A percentile compares a stretch with the other conserved stretches of the same genome.
phyloP scores from a whole-genome alignment of 2,888 invertebrate genomes.

The Aphodius granarius region DNA sequence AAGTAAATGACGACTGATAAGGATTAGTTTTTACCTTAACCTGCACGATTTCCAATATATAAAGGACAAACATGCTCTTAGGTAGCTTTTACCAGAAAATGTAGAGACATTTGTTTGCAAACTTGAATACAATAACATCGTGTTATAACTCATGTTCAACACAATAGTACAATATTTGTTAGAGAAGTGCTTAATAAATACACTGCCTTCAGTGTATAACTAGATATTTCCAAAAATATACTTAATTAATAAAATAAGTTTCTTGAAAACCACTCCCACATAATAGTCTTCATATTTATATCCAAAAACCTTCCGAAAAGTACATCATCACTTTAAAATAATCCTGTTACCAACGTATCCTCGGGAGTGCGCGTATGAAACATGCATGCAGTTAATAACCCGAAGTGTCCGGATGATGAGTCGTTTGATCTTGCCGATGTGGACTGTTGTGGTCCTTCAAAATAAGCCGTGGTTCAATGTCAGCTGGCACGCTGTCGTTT shows the following conservation, averaged over 20 bases:
- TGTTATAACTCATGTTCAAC: no score
- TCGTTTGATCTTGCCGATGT: constrained; percentile 3
- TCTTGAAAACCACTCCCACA: no score
- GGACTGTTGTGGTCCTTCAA: neutral
- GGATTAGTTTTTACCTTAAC: neutral
- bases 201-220: no score
- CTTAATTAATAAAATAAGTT: no score
- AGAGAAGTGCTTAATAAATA: no score
- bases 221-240: no score
- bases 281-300: no score
- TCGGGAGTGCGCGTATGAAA: neutral
- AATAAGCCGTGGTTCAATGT: constrained; percentile 9
- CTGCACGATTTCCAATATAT: neutral
- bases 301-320: neutral
- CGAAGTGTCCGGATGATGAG: neutral
- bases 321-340: neutral
- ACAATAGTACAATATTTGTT: no score
- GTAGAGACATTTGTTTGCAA: no score
- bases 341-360: neutral
- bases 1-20: constrained; percentile 5
- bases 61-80: no score
- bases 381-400: neutral
- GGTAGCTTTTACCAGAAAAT: no score
- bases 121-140: no score
- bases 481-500: neutral